Evolutionary conservation across 2,797 vertebrate genomes (phyloP), one percentile per base, ranked within the genome.

Genomic region (Silurus lanzhouensis): DNA sequence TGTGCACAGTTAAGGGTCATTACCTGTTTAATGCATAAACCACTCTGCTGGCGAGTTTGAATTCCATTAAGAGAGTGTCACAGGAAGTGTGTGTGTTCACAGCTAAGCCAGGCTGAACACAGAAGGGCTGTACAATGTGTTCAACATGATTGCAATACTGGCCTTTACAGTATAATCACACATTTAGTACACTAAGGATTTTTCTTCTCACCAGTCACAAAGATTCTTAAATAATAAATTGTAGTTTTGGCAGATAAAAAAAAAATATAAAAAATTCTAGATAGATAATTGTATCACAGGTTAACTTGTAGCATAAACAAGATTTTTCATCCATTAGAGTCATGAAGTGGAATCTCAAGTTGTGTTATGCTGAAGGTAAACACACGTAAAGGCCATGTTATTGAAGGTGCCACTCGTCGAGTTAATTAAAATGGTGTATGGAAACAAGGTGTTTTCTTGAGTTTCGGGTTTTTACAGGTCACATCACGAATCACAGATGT

Each of bases 1-100:
- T 77, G 72, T 77, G 71, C 12, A 83, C 81, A n/a, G 85, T 86
- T 82, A 70, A 83, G 84, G 79, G 63, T 64, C 83, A 68, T 70
- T 82, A 84, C 77, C 72, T 86, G 88, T 85, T 86, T 88, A 84
- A 89, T 88, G 84, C 57, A 83, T 88, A 86, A 86, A 86, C 84
- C 70, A 76, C 79, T 79, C 63, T 64, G 46, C 82, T 70, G 89
- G 64, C 83, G 63, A 78, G 71, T 46, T 57, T 57, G 67, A 87
- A 82, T 84, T 75, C 75, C 46, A 66, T 83, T 63, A 55, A 63
- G 44, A 66, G 48, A 70, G 12, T 72, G 31, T 57, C n/a, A 58
- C 74, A 71, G 31, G 17, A 77, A 68, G 60, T 17, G 85, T 75
- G 85, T 75, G 81, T 48, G 55, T 71, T 81, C 60, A 66, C 66